Conservation (phyloP, 2,113 vertebrate species). For the Bettongia penicillata region DNA sequence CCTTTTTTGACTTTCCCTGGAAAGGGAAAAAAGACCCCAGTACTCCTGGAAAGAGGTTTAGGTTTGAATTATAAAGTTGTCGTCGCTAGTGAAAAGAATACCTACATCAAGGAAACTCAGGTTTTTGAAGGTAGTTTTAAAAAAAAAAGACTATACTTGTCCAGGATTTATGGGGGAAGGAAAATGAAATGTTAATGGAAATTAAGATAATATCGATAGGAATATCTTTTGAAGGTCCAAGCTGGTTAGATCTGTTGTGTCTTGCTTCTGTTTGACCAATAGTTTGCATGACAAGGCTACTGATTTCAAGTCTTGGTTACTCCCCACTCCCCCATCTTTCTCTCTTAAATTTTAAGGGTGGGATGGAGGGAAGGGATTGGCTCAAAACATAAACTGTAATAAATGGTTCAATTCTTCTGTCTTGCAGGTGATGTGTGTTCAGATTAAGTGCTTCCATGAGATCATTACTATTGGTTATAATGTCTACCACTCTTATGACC, state of each 20-base stretch:
- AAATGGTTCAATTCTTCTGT: not conserved
- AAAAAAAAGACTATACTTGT: not conserved
- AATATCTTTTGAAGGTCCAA: not conserved
- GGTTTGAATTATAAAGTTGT: not conserved
- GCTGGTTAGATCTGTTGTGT: not conserved
- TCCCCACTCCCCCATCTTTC: not conserved
- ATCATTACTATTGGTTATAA: constrained; percentile 99
- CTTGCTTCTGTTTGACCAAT: not conserved
- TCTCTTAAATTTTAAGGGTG: not conserved
- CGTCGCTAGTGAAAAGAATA: not conserved
- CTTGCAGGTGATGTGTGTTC: constrained; percentile 94
- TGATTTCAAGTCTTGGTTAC: constrained; percentile 33
- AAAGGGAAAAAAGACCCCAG: not conserved
- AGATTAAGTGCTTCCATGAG: constrained; percentile 99
- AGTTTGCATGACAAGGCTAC: constrained; percentile 5
- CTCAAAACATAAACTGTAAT: not conserved
- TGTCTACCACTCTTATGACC: constrained; percentile 98
- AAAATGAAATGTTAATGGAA: not conserved
- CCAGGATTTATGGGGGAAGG: not conserved
- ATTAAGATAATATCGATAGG: not conserved
- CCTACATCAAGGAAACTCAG: not conserved
- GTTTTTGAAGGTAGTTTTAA: not conserved
- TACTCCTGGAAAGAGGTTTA: not conserved
- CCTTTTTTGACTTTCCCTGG: not conserved
- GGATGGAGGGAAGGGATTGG: not conserved